Percentiles rank a stretch among this genome's conserved stretches.
Evolutionary conservation across 2,797 vertebrate species (phyloP).

Genomic region (Champsocephalus gunnari): DNA sequence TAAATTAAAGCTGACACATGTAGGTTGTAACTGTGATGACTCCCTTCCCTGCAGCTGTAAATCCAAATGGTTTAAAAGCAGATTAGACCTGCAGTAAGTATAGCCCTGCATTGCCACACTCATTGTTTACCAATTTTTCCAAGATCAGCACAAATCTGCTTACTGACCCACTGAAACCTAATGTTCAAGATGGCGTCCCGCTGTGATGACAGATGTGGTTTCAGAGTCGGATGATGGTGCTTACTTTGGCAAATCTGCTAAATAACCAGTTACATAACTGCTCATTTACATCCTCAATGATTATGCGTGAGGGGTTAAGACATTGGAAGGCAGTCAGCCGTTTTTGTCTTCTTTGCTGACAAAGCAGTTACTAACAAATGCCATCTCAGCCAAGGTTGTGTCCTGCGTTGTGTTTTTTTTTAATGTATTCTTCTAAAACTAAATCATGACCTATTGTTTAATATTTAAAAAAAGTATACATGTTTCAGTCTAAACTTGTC

Average conservation of each 20-base stretch:
- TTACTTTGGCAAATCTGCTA: constrained; percentile 4
- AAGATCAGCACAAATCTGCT: constrained; percentile 57
- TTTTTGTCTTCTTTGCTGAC: not conserved
- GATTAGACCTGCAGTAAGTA: constrained; percentile 72
- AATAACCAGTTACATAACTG: not conserved
- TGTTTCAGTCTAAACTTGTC: not conserved
- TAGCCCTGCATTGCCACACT: constrained; percentile 48
- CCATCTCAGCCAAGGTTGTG: not conserved
- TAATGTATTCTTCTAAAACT: not conserved
- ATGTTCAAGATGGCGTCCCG: constrained; percentile 6
- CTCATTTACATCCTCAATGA: constrained; percentile 2
- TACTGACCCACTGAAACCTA: constrained; percentile 37
- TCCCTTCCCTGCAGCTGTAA: constrained; percentile 53
- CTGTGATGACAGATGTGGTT: constrained; percentile 2
- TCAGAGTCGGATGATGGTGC: not conserved
- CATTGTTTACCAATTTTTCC: constrained; percentile 60
- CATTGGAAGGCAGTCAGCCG: constrained; percentile 1
- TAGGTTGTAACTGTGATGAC: constrained; percentile 49
- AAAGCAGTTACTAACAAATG: not conserved
- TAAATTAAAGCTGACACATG: constrained; percentile 61
- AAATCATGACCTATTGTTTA: too few species aligned
- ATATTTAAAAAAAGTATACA: not conserved
- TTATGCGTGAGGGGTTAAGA: constrained; percentile 6
- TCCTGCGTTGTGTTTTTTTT: not conserved
- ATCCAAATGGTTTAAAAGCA: constrained; percentile 72